Evolutionary conservation across 2,113 vertebrate species (phyloP).

Genomic region (Bothrops jararaca): DNA sequence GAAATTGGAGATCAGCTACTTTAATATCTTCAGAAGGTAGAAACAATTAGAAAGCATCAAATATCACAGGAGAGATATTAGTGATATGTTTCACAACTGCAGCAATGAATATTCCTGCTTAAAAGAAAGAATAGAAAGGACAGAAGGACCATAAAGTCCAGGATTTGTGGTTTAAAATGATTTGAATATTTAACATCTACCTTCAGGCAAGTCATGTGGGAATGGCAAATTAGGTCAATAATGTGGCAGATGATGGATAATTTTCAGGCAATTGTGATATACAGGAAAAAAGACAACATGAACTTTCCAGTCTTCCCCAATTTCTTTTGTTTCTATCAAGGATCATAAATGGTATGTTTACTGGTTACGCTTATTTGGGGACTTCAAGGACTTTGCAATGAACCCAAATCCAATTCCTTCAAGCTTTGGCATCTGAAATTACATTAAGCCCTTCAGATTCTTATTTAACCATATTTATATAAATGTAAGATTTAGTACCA

Average conservation of each 20-base stretch:
- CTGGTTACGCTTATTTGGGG: neutral
- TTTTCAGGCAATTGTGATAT: neutral
- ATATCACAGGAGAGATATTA: neutral
- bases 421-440: neutral
- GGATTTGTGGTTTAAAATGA: neutral
- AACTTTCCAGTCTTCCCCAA: neutral
- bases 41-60: neutral
- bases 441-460: neutral
- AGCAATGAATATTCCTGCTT: neutral
- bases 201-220: neutral
- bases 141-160: neutral
- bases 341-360: neutral
- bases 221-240: neutral
- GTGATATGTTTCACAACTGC: neutral
- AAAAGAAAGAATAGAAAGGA: neutral
- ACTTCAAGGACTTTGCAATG: neutral
- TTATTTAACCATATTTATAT: neutral
- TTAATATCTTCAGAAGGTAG: neutral
- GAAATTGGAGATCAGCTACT: neutral
- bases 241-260: neutral
- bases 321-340: neutral
- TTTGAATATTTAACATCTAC: neutral
- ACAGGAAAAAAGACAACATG: neutral
- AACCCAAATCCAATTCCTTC: neutral
- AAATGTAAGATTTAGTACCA: neutral